Percentiles rank a stretch among this genome's conserved stretches.
phyloP scores from a whole-genome alignment of 2,113 vertebrate genomes.

The Corvus hawaiiensis region DNA sequence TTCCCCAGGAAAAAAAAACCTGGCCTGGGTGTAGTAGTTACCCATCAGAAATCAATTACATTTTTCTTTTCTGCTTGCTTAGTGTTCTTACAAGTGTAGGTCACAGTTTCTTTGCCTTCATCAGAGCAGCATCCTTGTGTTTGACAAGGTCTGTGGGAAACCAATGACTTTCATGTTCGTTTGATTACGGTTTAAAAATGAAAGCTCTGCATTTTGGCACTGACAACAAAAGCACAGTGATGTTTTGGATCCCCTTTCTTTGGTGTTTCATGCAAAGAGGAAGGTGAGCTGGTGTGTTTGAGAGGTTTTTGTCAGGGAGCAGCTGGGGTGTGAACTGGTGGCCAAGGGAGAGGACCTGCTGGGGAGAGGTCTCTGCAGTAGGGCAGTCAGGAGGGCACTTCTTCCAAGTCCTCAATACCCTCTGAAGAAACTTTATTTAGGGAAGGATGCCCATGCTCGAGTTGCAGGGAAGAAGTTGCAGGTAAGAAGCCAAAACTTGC shows the following conservation, averaged over 20 bases:
- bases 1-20: background rate
- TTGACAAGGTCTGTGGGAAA: background rate
- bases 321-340: background rate
- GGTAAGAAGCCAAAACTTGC: background rate
- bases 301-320: background rate
- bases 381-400: fast-evolving
- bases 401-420: background rate
- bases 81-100: background rate
- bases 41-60: background rate
- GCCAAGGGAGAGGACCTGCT: background rate
- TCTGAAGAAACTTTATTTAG: background rate
- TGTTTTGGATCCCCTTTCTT: background rate
- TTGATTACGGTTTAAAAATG: background rate
- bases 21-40: background rate
- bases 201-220: background rate
- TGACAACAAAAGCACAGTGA: background rate
- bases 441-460: fast-evolving
- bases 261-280: background rate
- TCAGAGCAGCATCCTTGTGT: background rate
- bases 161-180: background rate
- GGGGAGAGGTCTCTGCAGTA: background rate
- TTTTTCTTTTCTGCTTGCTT: background rate
- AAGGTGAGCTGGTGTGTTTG: background rate
- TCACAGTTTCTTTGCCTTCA: background rate
- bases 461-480: background rate